Percentiles rank a stretch among this genome's conserved stretches.
Conservation (phyloP, 2,797 vertebrate genomes). For the Anisognathus igniventris region DNA sequence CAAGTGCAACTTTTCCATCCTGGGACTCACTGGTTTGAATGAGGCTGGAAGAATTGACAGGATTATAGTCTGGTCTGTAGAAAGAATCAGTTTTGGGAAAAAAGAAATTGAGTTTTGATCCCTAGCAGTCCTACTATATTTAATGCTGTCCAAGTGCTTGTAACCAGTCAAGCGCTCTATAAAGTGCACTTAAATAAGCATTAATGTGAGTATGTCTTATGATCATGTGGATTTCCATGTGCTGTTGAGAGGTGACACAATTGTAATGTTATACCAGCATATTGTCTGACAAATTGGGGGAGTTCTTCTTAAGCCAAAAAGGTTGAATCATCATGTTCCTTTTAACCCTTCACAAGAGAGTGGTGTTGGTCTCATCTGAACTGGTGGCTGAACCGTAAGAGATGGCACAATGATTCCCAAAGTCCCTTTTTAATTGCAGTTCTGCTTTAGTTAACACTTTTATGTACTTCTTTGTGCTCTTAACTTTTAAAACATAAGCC, state of each 20-base stretch:
- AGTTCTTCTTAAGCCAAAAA: conserved; percentile 21
- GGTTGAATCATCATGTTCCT: conserved; percentile 36
- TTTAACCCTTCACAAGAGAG: conserved; percentile 23
- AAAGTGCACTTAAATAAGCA: background rate
- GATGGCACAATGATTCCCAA: background rate
- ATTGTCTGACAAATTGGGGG: conserved; percentile 1
- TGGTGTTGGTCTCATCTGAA: conserved; percentile 11
- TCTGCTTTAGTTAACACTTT: background rate
- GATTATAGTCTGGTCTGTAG: background rate
- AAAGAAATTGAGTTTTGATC: background rate
- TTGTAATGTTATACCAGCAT: conserved; percentile 27
- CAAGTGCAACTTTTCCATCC: background rate
- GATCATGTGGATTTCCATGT: conserved; percentile 26
- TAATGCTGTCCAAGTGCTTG: background rate
- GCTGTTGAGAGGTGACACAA: conserved; percentile 25
- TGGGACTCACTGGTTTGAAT: background rate
- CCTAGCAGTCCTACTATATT: background rate
- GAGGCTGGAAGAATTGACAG: background rate
- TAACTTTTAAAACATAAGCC: background rate
- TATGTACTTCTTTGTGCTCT: background rate
- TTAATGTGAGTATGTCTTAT: background rate
- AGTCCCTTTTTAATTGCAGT: background rate
- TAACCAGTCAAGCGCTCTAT: background rate
- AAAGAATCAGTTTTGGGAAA: background rate
- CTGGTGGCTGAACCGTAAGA: background rate